Conservation (phyloP, 2,113 vertebrate species). For the Prunella fulvescens region DNA sequence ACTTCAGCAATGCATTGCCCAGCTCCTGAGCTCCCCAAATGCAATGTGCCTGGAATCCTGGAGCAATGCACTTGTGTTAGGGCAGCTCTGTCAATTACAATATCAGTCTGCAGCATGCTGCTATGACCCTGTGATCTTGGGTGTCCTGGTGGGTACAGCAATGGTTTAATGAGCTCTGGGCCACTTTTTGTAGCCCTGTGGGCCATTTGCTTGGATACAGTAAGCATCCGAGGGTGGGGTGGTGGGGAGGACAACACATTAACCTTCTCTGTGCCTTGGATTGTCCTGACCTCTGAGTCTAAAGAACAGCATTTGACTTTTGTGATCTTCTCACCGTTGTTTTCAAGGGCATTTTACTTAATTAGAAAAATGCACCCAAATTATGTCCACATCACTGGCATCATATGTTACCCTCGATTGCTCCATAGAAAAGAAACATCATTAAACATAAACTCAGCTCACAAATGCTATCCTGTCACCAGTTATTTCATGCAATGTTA, state of each 20-base stretch:
- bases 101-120: background rate
- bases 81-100: constrained; percentile 1
- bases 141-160: background rate
- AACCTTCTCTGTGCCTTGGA: background rate
- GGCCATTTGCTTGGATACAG: background rate
- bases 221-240: background rate
- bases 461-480: constrained; percentile 21
- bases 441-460: constrained; percentile 2
- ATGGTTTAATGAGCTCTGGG: background rate
- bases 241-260: background rate
- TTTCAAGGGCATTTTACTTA: constrained; percentile 1
- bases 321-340: background rate
- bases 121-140: background rate
- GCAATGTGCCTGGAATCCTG: background rate
- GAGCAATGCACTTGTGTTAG: background rate
- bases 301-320: background rate
- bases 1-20: background rate
- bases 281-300: background rate
- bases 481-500: constrained; percentile 43
- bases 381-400: background rate
- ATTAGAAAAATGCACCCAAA: background rate
- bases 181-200: background rate
- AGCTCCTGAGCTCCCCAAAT: background rate
- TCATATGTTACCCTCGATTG: background rate
- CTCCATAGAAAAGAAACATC: background rate